Base-by-base conservation (phyloP, 2,113 vertebrate genomes). In the Prietella phreatophila region DNA sequence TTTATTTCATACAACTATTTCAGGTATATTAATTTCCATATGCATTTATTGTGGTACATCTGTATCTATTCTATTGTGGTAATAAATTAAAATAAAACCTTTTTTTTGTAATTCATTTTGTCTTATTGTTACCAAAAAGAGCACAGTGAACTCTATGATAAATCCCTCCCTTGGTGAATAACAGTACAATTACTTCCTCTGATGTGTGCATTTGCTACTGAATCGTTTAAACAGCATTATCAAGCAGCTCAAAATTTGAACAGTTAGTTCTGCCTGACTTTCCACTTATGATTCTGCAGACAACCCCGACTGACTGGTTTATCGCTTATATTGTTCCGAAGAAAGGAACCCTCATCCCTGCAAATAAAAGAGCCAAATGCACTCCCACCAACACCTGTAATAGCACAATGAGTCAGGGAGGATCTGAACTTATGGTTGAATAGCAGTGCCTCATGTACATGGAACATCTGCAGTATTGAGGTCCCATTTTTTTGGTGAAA, bases 301-400 rank as follows among this genome's bases (percentile, higher is more conserved):
- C 85, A 81, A 63, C 61, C n/a, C 27, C 55, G 36, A 61, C 75
- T 75, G 56, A 19, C 36, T 61, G 36, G 56, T 78, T 61, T 76
- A 36, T 78, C 53, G 58, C n/a, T 78, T 63, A 9, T 42, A 60
- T 56, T 58, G 22, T 7, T 42, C 36, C 2, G 13, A 75, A 47
- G 14, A 76, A 76, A 85, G 22, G 19, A 76, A 42, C 55, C 14
- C 36, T 47, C 39, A n/a, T 85, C 75, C 56, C 36, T 61, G 69
- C 25, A 86, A 63, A 63, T 53, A 76, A 63, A 30, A 61, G 56
- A 33, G 10, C 75, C 47, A 36, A 53, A 55, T 53, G 42, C 60
- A 79, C 42, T 80, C 19, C 47, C 14, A 47, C 30, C 10, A 25
- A 56, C 33, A n/a, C 36, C 33, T n/a, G 50, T 50, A 61, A 63